phyloP scores from a whole-genome alignment of 2,888 invertebrate genomes.

The Ormyrus thymus region DNA sequence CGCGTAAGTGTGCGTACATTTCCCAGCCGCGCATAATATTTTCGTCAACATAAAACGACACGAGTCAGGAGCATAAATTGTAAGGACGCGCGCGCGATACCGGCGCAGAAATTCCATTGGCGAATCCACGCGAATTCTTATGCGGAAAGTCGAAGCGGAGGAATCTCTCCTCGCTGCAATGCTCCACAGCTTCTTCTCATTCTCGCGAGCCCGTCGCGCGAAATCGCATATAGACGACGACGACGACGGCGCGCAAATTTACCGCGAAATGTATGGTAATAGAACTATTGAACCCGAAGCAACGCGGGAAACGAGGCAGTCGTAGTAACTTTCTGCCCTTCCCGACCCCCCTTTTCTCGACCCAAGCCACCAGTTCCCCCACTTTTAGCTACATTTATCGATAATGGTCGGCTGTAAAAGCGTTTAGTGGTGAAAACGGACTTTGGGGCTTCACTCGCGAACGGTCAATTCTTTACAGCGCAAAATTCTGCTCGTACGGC shows the following conservation, averaged over 20 bases:
- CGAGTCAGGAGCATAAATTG: conserved; percentile 66
- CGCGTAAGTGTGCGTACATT: not conserved
- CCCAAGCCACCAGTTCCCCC: not conserved
- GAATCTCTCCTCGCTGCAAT: conserved; percentile 42
- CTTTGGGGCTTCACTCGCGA: conserved; percentile 48
- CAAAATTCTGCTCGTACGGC: conserved; percentile 1
- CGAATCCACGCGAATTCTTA: conserved; percentile 55
- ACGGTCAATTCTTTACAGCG: conserved; percentile 42
- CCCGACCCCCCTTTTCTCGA: not conserved
- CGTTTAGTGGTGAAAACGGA: conserved; percentile 56
- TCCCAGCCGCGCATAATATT: conserved; percentile 19
- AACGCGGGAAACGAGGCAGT: conserved; percentile 59
- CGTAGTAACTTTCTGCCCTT: conserved; percentile 57
- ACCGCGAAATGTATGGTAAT: conserved; percentile 66
- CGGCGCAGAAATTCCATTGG: conserved; percentile 50
- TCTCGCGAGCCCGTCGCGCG: not conserved
- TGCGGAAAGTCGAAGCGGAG: conserved; percentile 46
- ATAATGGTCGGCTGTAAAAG: conserved; percentile 51
- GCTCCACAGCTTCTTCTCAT: conserved; percentile 42
- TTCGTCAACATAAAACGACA: conserved; percentile 33
- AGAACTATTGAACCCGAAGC: conserved; percentile 59
- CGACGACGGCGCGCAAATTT: conserved; percentile 59
- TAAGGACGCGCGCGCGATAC: conserved; percentile 59
- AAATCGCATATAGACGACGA: conserved; percentile 39
- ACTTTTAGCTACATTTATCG: conserved; percentile 53